A percentile compares a stretch with the other conserved stretches of the same genome.
phyloP scores from a whole-genome alignment of 2,888 invertebrate genomes.

The Chironomus tentans region DNA sequence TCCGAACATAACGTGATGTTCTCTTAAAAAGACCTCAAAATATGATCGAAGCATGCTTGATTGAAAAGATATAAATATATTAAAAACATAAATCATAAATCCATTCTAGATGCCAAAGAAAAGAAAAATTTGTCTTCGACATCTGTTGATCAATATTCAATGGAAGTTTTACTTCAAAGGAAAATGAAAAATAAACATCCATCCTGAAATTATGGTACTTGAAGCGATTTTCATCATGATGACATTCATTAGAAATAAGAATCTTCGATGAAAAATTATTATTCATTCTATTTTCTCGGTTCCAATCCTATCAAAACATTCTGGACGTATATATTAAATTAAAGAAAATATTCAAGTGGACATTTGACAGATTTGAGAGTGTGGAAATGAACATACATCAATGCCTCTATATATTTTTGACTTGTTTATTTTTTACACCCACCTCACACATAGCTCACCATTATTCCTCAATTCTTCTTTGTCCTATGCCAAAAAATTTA shows the following conservation, averaged over 20 bases:
- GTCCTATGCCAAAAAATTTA: background rate
- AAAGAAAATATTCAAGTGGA: conserved; percentile 25
- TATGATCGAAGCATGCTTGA: no score
- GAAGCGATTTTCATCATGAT: conserved; percentile 5
- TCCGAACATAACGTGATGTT: no score
- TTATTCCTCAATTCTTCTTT: no score
- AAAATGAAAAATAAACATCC: conserved; percentile 17
- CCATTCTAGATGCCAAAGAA: no score
- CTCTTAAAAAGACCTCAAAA: no score
- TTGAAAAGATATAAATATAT: no score
- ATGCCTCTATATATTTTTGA: background rate
- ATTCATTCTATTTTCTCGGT: conserved; percentile 5
- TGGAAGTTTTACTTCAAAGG: background rate
- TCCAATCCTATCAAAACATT: conserved; percentile 22
- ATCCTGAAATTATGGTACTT: conserved; percentile 1
- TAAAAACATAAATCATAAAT: no score
- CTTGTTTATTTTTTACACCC: background rate
- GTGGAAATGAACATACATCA: background rate
- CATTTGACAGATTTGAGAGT: conserved; percentile 13
- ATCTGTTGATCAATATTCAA: background rate
- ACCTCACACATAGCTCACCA: background rate
- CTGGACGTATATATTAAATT: conserved; percentile 15
- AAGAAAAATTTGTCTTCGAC: no score
- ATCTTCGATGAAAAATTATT: conserved; percentile 15
- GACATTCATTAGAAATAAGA: background rate